Conservation (phyloP, 2,113 vertebrate species). For the Chloropsis hardwickii region DNA sequence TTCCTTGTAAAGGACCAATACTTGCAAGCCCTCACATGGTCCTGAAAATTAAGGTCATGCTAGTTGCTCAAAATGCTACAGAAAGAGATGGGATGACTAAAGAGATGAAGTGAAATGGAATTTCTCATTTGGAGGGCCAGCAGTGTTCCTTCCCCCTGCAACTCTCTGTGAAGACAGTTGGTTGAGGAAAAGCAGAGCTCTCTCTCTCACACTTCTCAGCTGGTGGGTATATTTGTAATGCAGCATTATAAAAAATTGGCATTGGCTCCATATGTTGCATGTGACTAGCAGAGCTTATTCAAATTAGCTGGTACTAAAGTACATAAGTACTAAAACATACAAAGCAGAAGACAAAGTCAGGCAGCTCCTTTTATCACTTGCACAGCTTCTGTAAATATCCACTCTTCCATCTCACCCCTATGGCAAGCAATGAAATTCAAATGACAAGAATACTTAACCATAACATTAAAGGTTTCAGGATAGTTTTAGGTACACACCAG, state of each 20-base stretch:
- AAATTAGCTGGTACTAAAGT: conserved; percentile 51
- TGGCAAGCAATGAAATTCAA: conserved; percentile 12
- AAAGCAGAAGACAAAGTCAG: conserved; percentile 57
- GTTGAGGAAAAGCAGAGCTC: conserved; percentile 28
- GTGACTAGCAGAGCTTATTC: conserved; percentile 55
- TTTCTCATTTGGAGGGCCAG: background rate
- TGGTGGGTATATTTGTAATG: conserved; percentile 60
- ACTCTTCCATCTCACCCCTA: conserved; percentile 1
- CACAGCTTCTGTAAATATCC: conserved; percentile 26
- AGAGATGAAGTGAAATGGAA: background rate
- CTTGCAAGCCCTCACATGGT: background rate
- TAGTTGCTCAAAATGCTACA: background rate
- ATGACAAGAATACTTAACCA: background rate
- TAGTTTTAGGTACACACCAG: background rate
- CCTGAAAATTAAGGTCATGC: background rate
- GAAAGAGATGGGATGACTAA: background rate
- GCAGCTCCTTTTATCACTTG: conserved; percentile 27
- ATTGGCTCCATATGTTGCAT: conserved; percentile 48
- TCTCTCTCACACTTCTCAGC: conserved; percentile 50
- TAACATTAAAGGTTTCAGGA: conserved; percentile 7
- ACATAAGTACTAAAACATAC: conserved; percentile 49
- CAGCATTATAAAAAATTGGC: conserved; percentile 55
- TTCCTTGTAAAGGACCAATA: background rate
- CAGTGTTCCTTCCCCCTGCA: background rate
- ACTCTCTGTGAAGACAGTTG: conserved; percentile 39